These are phyloP conservation scores for Catostylus mosaicus DNA, from an alignment of 30 jellyfish, hydroid and myxozoan species.

Conservation along the genomic window DNA sequence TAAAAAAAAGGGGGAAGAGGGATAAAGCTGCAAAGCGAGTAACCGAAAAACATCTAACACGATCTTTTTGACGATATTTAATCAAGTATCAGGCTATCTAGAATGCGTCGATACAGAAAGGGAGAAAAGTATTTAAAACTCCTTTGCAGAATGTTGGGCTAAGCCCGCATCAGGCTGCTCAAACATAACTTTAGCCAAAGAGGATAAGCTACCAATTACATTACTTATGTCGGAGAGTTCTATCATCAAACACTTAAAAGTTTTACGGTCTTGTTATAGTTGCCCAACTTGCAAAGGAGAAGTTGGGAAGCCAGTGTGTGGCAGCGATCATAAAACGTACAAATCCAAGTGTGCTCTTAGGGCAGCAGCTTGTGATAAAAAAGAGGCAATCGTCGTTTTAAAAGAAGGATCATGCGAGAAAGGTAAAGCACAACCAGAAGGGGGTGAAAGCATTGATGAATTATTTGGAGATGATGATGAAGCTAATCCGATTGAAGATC, in stretches of 20 bases:
- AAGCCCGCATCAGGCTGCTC: neutral
- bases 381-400: conserved; percentile 22
- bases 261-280: neutral
- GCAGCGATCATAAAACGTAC: conserved; percentile 44
- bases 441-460: too few relatives aligned
- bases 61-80: too few relatives aligned
- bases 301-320: conserved; percentile 20
- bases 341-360: conserved; percentile 12
- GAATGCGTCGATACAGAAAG: too few relatives aligned
- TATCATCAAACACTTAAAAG: neutral
- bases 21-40: too few relatives aligned
- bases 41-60: too few relatives aligned
- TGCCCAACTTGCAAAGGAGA: conserved; percentile 22
- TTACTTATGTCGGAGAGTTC: neutral
- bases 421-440: too few relatives aligned
- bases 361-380: conserved; percentile 24
- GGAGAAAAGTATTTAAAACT: too few relatives aligned
- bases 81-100: too few relatives aligned
- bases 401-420: conserved; percentile 22
- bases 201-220: neutral
- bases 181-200: too few relatives aligned
- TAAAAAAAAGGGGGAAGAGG: too few relatives aligned
- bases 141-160: neutral
- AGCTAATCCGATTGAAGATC: too few relatives aligned
- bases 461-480: too few relatives aligned